Percentiles rank a stretch among this genome's conserved stretches.
These are phyloP conservation scores for Catostylus mosaicus DNA, from an alignment of 30 jellyfish, hydroid and myxozoan genomes.

Conservation along the genomic window DNA sequence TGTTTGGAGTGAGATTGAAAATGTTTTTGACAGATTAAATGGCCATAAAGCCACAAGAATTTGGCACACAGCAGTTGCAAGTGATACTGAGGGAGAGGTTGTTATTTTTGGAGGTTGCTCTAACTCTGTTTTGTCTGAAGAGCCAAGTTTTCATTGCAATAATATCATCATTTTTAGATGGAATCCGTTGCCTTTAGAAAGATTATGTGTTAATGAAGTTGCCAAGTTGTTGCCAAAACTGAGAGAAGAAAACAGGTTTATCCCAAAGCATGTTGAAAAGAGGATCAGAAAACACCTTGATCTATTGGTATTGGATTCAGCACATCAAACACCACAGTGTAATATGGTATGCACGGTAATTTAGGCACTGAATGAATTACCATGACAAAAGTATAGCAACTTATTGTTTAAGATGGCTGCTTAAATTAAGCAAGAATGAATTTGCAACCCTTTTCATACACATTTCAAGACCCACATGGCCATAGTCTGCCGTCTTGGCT, in stretches of 20 bases:
- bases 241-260: not conserved
- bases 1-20: conserved; percentile 66
- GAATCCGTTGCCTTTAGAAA: conserved; percentile 27
- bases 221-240: not conserved
- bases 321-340: not conserved
- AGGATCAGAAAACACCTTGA: not conserved
- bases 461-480: too few relatives aligned
- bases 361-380: not conserved
- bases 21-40: conserved; percentile 18
- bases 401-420: too few relatives aligned
- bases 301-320: not conserved
- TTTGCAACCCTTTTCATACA: too few relatives aligned
- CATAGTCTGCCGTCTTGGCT: too few relatives aligned
- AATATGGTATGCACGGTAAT: not conserved
- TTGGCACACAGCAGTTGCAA: conserved; percentile 85
- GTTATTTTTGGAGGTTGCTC: conserved; percentile 89
- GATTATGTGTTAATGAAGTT: conserved; percentile 10
- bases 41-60: conserved; percentile 57
- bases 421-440: too few relatives aligned
- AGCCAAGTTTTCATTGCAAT: conserved; percentile 42
- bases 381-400: not conserved
- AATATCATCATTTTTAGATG: conserved; percentile 3
- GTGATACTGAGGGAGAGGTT: conserved; percentile 74
- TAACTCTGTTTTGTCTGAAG: conserved; percentile 60
- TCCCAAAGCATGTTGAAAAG: conserved; percentile 19